phyloP scores from a whole-genome alignment of 35 echinoderm and acorn worm genomes.

The Apostichopus californicus region DNA sequence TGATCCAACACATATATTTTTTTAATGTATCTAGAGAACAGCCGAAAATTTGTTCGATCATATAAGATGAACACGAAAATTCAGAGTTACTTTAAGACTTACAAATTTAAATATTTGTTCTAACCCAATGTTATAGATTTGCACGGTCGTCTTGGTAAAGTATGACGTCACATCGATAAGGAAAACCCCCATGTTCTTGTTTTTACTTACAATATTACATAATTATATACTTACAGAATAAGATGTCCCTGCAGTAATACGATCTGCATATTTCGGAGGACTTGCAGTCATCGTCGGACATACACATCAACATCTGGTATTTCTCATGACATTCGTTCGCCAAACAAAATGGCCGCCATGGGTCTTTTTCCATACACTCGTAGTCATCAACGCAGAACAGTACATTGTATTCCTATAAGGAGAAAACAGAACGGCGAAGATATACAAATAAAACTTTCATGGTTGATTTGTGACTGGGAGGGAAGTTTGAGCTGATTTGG shows the following conservation, averaged over 20 bases:
- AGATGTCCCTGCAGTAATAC: constrained; percentile 44
- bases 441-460: background rate
- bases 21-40: no score
- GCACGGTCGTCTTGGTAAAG: background rate
- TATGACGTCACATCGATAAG: constrained; percentile 13
- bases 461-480: background rate
- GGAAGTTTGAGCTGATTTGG: background rate
- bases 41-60: no score
- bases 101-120: no score
- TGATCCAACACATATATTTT: no score
- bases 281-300: constrained; percentile 40
- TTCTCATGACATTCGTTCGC: constrained; percentile 50
- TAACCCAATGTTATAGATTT: background rate
- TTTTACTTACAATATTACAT: constrained; percentile 16
- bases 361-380: constrained; percentile 45
- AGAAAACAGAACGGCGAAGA: background rate
- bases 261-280: constrained; percentile 46
- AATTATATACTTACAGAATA: constrained; percentile 40
- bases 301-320: constrained; percentile 53
- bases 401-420: constrained; percentile 34
- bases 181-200: constrained; percentile 13
- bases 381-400: constrained; percentile 37
- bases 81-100: no score
- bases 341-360: constrained; percentile 51
- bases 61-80: no score